Conservation (phyloP, 1,140 invertebrate species). For the Diachasmimorpha longicaudata region DNA sequence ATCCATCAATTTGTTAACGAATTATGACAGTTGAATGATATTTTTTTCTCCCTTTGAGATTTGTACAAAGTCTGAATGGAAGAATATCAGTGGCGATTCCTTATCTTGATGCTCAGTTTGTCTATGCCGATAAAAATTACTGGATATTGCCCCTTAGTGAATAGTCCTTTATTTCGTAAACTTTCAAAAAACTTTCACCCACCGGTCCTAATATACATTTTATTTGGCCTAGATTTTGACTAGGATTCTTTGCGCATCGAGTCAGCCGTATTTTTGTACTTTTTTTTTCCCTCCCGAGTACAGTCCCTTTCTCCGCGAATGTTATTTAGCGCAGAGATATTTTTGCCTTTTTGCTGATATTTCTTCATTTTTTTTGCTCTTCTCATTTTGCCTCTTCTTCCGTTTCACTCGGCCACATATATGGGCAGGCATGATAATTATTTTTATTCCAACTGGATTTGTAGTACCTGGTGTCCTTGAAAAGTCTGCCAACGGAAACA, state of each 20-base stretch:
- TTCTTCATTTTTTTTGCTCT: neutral
- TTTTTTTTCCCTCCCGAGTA: neutral
- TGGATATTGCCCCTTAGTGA: conserved; percentile 13
- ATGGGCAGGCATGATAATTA: conserved; percentile 22
- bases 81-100: conserved; percentile 1
- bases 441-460: conserved; percentile 27
- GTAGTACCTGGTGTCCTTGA: conserved; percentile 33
- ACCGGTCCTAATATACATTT: conserved; percentile 36
- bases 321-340: conserved; percentile 30
- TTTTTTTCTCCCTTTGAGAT: neutral
- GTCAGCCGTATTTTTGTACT: conserved; percentile 27
- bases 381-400: neutral
- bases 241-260: conserved; percentile 27
- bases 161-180: conserved; percentile 32
- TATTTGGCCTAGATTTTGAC: conserved; percentile 39
- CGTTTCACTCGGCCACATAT: neutral
- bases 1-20: neutral
- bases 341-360: neutral
- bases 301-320: conserved; percentile 24
- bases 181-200: conserved; percentile 43
- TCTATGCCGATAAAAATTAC: conserved; percentile 4
- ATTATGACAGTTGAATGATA: neutral
- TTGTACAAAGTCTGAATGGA: neutral
- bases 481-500: conserved; percentile 27
- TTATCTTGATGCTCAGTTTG: conserved; percentile 7